phyloP scores from a whole-genome alignment of 1,140 invertebrate species.

The Dendrolimus punctatus region DNA sequence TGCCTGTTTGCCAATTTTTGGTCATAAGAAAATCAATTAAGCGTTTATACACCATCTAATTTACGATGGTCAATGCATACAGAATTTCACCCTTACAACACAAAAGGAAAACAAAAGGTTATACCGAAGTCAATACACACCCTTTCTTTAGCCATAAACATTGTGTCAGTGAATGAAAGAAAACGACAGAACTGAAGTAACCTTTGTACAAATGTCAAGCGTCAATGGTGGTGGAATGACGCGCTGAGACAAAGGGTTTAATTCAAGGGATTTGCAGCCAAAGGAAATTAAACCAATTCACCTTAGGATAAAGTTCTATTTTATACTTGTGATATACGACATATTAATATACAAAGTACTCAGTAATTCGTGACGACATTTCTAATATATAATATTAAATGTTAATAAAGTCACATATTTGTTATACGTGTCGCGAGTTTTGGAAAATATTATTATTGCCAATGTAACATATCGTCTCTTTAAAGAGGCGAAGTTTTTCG shows the following conservation, averaged over 20 bases:
- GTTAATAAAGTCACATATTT: constrained; percentile 31
- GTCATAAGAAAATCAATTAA: no score
- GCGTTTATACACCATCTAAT: no score
- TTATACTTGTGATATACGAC: constrained; percentile 27
- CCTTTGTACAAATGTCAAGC: constrained; percentile 68
- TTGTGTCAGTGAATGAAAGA: constrained; percentile 56
- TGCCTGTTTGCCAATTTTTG: no score
- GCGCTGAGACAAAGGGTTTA: constrained; percentile 65
- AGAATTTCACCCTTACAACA: constrained; percentile 7
- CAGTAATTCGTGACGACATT: constrained; percentile 35
- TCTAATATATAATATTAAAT: constrained; percentile 41
- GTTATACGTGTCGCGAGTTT: constrained; percentile 15
- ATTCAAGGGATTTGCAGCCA: constrained; percentile 30
- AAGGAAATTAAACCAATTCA: constrained; percentile 26
- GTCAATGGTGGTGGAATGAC: constrained; percentile 39
- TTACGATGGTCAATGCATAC: no score
- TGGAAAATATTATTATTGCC: constrained; percentile 36
- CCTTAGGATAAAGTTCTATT: constrained; percentile 15
- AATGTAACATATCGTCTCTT: constrained; percentile 35
- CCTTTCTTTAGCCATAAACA: constrained; percentile 54
- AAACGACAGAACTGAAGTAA: constrained; percentile 51
- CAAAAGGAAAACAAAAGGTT: constrained; percentile 51
- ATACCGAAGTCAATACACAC: constrained; percentile 49
- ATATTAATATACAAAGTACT: constrained; percentile 17
- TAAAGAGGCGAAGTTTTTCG: neutral